Conservation (phyloP, 2,797 vertebrate genomes). For the Liparis tanakae region DNA sequence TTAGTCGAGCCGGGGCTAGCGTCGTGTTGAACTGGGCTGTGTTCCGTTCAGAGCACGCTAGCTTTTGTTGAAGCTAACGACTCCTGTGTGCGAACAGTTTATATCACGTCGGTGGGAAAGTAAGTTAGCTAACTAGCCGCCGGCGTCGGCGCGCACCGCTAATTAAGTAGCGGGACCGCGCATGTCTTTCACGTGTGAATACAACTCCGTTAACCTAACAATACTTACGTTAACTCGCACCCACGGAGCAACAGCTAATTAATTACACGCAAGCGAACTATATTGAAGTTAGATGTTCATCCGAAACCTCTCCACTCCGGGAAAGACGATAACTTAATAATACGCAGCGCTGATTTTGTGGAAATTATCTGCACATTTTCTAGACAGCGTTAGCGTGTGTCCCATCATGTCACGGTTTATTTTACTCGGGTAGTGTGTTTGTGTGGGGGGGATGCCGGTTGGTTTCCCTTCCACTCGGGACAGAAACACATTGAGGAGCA, state of each 20-base stretch:
- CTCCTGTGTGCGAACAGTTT: slow-evolving; percentile 2
- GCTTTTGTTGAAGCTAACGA: slow-evolving; percentile 39
- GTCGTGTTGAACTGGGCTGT: slow-evolving; percentile 4
- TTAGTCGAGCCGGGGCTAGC: slow-evolving; percentile 16
- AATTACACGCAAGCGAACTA: slow-evolving; percentile 22
- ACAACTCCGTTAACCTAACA: slow-evolving; percentile 18
- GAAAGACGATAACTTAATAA: slow-evolving; percentile 28
- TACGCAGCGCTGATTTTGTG: not conserved
- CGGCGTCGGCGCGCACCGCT: slow-evolving; percentile 12
- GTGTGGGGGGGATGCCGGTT: slow-evolving; percentile 27
- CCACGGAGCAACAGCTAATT: not conserved
- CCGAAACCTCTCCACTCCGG: not conserved
- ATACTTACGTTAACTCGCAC: slow-evolving; percentile 7
- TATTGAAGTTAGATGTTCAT: slow-evolving; percentile 4
- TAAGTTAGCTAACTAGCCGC: slow-evolving; percentile 6
- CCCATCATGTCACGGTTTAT: slow-evolving; percentile 38
- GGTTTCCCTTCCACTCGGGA: slow-evolving; percentile 27
- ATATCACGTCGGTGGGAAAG: slow-evolving; percentile 12
- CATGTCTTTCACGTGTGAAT: slow-evolving; percentile 20
- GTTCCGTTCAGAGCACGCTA: slow-evolving; percentile 16
- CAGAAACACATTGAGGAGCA: slow-evolving; percentile 28
- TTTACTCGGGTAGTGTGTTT: slow-evolving; percentile 9
- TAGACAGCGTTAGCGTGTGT: slow-evolving; percentile 28
- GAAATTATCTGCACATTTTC: slow-evolving; percentile 13
- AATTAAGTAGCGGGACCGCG: slow-evolving; percentile 19